Evolutionary conservation across 2,113 vertebrate species (phyloP).

Genomic region (Pedionomus torquatus): DNA sequence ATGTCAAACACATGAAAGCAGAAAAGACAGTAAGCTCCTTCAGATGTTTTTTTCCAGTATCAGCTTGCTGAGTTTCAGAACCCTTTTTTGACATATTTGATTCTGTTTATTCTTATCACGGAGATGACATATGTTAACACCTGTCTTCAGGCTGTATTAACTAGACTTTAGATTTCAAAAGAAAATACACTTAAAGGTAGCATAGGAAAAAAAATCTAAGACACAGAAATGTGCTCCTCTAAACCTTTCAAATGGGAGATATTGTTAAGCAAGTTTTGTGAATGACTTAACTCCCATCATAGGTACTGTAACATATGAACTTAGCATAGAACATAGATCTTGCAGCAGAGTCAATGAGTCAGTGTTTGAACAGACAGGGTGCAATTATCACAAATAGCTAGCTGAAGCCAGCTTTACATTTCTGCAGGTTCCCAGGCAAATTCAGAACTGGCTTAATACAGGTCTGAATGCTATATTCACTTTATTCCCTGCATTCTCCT

Average conservation of each 20-base stretch:
- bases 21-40: not conserved
- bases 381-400: not conserved
- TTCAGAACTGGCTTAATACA: not conserved
- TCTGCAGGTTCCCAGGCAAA: not conserved
- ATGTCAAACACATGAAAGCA: not conserved
- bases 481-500: not conserved
- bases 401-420: not conserved
- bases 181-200: not conserved
- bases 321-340: not conserved
- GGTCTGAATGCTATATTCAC: not conserved
- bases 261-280: not conserved
- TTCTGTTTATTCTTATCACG: not conserved
- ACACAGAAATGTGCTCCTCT: not conserved
- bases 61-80: not conserved
- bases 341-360: not conserved
- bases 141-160: not conserved
- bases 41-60: not conserved
- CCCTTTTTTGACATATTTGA: not conserved
- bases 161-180: not conserved
- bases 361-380: not conserved
- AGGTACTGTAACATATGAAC: too few relatives aligned
- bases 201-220: too few relatives aligned
- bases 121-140: not conserved
- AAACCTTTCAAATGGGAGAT: not conserved
- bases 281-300: accelerated